Evolutionary conservation across 2,113 vertebrate genomes (phyloP), one percentile per base, ranked within the genome.

Genomic region (Paraplagusia blochii): DNA sequence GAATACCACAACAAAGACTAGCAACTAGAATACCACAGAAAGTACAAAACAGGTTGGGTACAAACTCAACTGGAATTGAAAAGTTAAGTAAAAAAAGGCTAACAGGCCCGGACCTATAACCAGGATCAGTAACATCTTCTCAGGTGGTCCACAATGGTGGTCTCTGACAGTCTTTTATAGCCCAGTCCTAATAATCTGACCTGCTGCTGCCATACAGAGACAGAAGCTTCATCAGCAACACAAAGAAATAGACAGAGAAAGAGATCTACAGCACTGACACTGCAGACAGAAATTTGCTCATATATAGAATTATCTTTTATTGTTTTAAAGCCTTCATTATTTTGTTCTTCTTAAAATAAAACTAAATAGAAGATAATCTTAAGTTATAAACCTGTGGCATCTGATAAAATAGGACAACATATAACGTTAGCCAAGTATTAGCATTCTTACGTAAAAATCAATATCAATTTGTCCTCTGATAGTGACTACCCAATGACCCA

Each of bases 131-230:
- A 9, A 66, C 49, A 49, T 46, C 29, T 53, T 49, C 46, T 59
- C 48, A 84, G 86, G 87, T 87, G 86, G 85, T 89, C 83, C 67
- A 66, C 87, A 70, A 59, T 76, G 87, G 89, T 85, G 89, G 89
- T 88, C 87, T 83, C 67, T 75, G 72, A 73, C 61, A 69, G 61
- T 44, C 38, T 79, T 86, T 86, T 86, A 87, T 62, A 71, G 81
- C 66, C 8, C 36, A 57, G 56, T 44, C 60, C 76, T 81, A 85
- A 87, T 79, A 69, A 77, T 75, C 81, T 61, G 84, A 80, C 83
- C 77, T 81, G 76, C 77, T 83, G 83, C 72, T 85, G 49, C 55
- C 71, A 72, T 61, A 34, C 33, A 54, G 72, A 75, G 51, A 69
- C 63, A 17, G 12, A 45, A 16, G 34, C n/a, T 11, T 9, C 38